Conservation (phyloP, 2,113 vertebrate species). For the Chionodraco myersi region DNA sequence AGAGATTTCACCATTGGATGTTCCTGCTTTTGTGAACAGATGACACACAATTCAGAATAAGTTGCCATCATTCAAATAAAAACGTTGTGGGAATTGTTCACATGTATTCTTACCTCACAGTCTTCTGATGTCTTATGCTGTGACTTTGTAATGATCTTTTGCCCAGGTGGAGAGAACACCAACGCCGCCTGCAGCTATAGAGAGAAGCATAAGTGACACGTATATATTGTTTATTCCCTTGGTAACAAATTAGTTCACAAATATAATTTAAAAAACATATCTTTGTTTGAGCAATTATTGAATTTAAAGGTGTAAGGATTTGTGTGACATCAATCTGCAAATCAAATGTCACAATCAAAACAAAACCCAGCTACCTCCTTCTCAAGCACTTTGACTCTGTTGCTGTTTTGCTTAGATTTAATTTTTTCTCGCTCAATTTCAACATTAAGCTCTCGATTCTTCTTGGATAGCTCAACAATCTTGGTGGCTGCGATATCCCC, state of each 20-base stretch:
- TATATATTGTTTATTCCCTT: neutral
- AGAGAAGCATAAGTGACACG: neutral
- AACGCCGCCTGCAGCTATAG: constrained; percentile 82
- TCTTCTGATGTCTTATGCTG: constrained; percentile 61
- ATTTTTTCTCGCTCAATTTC: constrained; percentile 87
- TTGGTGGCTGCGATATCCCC: constrained; percentile 91
- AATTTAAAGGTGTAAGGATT: neutral
- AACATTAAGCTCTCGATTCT: constrained; percentile 86
- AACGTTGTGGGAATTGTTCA: neutral
- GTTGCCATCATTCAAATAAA: neutral
- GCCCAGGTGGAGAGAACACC: constrained; percentile 60
- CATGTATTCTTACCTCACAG: constrained; percentile 58
- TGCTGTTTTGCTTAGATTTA: constrained; percentile 86
- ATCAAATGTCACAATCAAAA: neutral
- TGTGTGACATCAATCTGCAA: constrained; percentile 4
- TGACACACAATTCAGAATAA: neutral
- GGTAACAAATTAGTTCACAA: neutral
- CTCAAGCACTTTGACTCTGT: constrained; percentile 89
- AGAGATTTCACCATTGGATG: constrained; percentile 85
- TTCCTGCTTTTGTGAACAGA: constrained; percentile 75
- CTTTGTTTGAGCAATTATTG: neutral
- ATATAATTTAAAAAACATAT: neutral
- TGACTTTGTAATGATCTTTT: constrained; percentile 63
- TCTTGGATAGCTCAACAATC: constrained; percentile 94
- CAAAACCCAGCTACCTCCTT: constrained; percentile 84